phyloP scores from a whole-genome alignment of 2,113 vertebrate species.

The Pogonocichla stellata region DNA sequence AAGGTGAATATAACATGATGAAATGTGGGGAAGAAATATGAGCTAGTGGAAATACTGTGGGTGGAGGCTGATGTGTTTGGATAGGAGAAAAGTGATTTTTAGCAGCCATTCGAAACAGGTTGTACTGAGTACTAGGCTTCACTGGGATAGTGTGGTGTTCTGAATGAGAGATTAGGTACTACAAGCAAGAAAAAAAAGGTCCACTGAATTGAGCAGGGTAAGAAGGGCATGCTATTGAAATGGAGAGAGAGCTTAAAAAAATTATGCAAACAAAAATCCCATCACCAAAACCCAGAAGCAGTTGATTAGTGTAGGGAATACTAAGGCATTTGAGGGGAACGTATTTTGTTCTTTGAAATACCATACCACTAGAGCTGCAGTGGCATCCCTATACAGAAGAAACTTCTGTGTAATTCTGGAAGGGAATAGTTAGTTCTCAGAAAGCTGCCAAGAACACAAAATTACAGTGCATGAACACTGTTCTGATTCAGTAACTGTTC shows the following conservation, averaged over 20 bases:
- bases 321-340: background rate
- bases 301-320: background rate
- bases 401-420: background rate
- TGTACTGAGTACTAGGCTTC: background rate
- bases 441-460: background rate
- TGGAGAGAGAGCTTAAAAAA: background rate
- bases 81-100: background rate
- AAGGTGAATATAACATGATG: background rate
- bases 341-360: background rate
- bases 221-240: background rate
- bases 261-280: background rate
- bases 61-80: background rate
- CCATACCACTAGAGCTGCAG: background rate
- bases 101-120: background rate
- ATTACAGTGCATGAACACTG: background rate
- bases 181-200: background rate
- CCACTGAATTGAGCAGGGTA: background rate
- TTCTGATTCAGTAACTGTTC: background rate
- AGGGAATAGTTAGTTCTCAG: background rate
- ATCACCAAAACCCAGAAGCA: background rate
- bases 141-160: background rate
- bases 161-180: background rate
- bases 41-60: background rate
- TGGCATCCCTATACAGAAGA: background rate
- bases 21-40: background rate